Percentiles rank a stretch among this genome's conserved stretches.
Conservation (phyloP, 2,888 invertebrate species). For the Cryptus armator region DNA sequence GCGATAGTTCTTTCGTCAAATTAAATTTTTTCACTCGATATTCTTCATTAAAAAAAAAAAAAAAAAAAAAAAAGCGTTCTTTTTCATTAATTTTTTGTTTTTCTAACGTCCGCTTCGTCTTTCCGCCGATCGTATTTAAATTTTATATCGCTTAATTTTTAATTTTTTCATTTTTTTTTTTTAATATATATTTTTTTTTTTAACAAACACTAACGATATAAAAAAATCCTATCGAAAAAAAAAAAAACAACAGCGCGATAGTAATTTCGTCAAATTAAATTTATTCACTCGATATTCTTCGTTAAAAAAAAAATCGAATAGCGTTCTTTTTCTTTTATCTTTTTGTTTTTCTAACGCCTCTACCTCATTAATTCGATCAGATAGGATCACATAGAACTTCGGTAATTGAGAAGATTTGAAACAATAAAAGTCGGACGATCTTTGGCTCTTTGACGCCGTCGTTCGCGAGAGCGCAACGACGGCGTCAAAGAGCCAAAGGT, state of each 20-base stretch:
- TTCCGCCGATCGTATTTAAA: too few species aligned
- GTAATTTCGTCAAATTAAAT: not conserved
- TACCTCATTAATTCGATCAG: constrained; percentile 41
- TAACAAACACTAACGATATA: not conserved
- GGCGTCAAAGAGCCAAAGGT: constrained; percentile 43
- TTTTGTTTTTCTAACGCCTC: constrained; percentile 15
- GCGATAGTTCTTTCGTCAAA: not conserved
- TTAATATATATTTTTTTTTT: not conserved
- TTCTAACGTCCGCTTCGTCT: not conserved
- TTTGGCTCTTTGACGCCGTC: constrained; percentile 42
- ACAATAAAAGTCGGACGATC: constrained; percentile 48
- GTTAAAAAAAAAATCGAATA: not conserved
- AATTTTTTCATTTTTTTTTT: not conserved
- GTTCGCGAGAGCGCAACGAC: constrained; percentile 23
- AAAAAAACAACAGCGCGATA: not conserved
- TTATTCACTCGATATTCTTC: not conserved
- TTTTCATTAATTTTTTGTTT: not conserved
- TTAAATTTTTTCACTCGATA: not conserved
- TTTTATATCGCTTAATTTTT: not conserved
- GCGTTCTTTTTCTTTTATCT: not conserved
- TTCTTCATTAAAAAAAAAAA: not conserved
- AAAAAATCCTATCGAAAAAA: not conserved
- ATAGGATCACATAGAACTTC: constrained; percentile 20
- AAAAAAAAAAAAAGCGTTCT: not conserved
- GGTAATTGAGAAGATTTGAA: constrained; percentile 25